These are phyloP conservation scores for Galeruca laticollis DNA, from an alignment of 2,888 invertebrate species.

Conservation along the genomic window DNA sequence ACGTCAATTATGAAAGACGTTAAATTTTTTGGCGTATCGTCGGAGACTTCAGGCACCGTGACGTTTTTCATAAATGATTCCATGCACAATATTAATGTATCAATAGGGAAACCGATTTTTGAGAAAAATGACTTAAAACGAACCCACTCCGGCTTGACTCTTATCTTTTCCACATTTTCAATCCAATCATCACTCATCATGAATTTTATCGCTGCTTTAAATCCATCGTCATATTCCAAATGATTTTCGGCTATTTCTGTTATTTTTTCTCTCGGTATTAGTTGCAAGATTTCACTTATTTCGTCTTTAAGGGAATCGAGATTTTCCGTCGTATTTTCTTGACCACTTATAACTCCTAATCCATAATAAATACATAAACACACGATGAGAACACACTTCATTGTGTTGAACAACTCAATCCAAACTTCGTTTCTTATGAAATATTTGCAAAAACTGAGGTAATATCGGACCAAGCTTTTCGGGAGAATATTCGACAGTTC, in stretches of 20 bases:
- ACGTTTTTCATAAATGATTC: conserved; percentile 33
- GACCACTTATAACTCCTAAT: not conserved
- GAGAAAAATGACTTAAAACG: conserved; percentile 44
- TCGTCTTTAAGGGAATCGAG: conserved; percentile 6
- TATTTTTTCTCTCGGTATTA: conserved; percentile 44
- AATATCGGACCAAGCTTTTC: not conserved
- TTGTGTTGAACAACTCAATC: not conserved
- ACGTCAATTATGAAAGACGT: conserved; percentile 39
- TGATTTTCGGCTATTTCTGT: conserved; percentile 45
- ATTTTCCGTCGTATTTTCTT: not conserved
- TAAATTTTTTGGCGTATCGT: conserved; percentile 30
- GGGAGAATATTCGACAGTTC: not conserved
- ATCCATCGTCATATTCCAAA: conserved; percentile 48
- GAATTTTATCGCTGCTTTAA: conserved; percentile 50
- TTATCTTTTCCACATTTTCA: conserved; percentile 39
- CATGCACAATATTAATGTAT: conserved; percentile 40
- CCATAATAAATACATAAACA: not conserved
- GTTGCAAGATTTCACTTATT: conserved; percentile 19
- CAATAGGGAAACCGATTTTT: conserved; percentile 45
- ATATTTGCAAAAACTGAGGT: not conserved
- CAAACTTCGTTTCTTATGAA: not conserved
- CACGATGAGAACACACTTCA: not conserved
- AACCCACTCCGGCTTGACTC: conserved; percentile 47
- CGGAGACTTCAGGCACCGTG: conserved; percentile 21
- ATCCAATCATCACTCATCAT: conserved; percentile 51